Evolutionary conservation across 2,797 vertebrate genomes (phyloP), one percentile per base, ranked within the genome.

Genomic region (Coluber constrictor): DNA sequence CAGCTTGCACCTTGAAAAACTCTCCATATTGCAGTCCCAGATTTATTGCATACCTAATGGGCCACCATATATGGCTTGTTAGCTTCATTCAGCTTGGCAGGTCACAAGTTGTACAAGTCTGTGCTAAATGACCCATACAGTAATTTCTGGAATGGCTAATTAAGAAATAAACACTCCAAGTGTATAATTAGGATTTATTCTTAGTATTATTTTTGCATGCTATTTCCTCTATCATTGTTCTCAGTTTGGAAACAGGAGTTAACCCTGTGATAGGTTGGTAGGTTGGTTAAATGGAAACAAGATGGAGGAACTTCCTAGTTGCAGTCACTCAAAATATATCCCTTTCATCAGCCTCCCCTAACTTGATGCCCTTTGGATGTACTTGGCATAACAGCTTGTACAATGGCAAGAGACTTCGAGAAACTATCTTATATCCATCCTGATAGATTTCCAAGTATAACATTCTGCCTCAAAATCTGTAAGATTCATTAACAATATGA

Each of bases 61-160:
- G 3, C 56, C 43, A 25, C 63, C n/a, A 37, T 74, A 37, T 9
- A 56, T 74, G n/a, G 54, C 54, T 32, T 55, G 66, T 56, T 13
- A 32, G 43, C 51, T 90, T 90, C 29, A 57, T 91, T 91, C 74
- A 59, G 37, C 15, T 61, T 91, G 79, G 37, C 56, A 91, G 27
- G 90, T 57, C 90, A 91, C 90, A 91, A 86, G 90, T 91, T 91
- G 25, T 54, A 86, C 27, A 91, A 47, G 79, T 29, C 79, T 91
- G 29, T 86, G 57, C 37, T 91, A 60, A 91, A 91, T 86, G 79
- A 86, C 60, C 79, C 90, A 86, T 61, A 23, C 16, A 60, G 29
- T 47, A 57, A 59, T 86, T 91, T 23, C 9, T 20, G 10, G 43
- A 91, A 86, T 86, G 79, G 79, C 56, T 91, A 91, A 86, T 90